Base-by-base conservation (phyloP, 2,888 invertebrate species). In the Stenodema calcarata region DNA sequence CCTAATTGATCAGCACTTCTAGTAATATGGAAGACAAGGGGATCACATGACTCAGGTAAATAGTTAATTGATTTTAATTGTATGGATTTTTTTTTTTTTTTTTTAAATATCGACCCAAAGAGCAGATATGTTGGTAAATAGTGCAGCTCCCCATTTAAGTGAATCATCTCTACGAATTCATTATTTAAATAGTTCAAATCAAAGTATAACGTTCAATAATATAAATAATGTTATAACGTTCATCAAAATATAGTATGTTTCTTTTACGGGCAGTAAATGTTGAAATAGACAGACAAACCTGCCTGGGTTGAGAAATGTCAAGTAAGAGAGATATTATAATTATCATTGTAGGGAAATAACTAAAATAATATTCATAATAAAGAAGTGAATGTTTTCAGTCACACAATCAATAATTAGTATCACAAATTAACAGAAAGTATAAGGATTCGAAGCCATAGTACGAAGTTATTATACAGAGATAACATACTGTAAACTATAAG, bases 401-500 rank as follows among this genome's bases (percentile, higher is more conserved):
- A 69, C 35, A 73, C 30, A 42, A 87, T 86, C 23, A 76, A 86
- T 80, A 85, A 50, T 30, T n/a, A n/a, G 47, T 82, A 78, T 75
- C 62, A 70, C 54, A 86, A 82, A 69, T 41, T 35, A 73, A 54
- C 73, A 35, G 79, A 23, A 78, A 86, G 27, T 35, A 35, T n/a
- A 54, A 54, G 84, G 73, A 44, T 35, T 23, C 47, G 27, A 47
- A 54, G 62, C 41, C 69, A 18, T 14, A 41, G 44, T 47, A 44
- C 30, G 18, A 28, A 30, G n/a, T 79, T 47, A 28, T 23, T 23
- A 41, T 54, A 62, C 14, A 23, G 54, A 50, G 18, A 42, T 78
- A 42, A 78, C 78, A 18, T 81, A 41, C 62, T 81, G 41, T 42
- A n/a, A 81, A 81, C 88, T 89, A 90, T 83, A 92, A 90, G 89